phyloP scores from a whole-genome alignment of 1,140 invertebrate genomes.

The Ceratoteleas bidentatus region DNA sequence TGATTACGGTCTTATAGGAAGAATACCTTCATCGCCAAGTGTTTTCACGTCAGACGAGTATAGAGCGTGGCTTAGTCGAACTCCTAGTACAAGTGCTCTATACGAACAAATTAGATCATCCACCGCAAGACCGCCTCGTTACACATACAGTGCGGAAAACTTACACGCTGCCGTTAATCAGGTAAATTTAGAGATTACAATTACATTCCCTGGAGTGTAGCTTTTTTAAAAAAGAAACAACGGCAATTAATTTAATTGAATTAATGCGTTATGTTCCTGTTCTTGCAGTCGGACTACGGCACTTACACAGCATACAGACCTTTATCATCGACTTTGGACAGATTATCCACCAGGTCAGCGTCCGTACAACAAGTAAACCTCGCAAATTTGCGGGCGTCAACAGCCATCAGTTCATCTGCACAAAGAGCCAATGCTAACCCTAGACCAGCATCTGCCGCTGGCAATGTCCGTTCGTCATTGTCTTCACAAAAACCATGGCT shows the following conservation, averaged over 20 bases:
- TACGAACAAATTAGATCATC: no score
- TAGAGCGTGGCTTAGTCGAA: no score
- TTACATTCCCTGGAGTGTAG: no score
- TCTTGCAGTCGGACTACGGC: slow-evolving; percentile 76
- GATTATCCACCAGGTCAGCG: slow-evolving; percentile 78
- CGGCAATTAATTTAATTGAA: no score
- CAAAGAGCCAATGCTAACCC: slow-evolving; percentile 73
- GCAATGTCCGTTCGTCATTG: slow-evolving; percentile 74
- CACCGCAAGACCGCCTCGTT: no score
- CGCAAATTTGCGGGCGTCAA: slow-evolving; percentile 79
- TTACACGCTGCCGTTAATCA: slow-evolving; percentile 90
- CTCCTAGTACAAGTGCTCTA: no score
- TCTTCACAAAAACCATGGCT: slow-evolving; percentile 74
- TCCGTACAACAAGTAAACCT: slow-evolving; percentile 80
- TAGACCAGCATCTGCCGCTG: slow-evolving; percentile 77
- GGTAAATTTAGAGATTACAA: no score
- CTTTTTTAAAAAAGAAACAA: slow-evolving; percentile 17
- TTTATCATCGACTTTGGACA: slow-evolving; percentile 79
- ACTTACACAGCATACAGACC: slow-evolving; percentile 82
- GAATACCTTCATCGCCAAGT: no score
- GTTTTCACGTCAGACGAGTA: no score
- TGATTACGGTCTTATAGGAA: no score
- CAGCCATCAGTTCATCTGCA: slow-evolving; percentile 79
- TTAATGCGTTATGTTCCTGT: no score
- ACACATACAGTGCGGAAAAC: slow-evolving; percentile 94